These are phyloP conservation scores for Pyxicephalus adspersus DNA, from an alignment of 2,113 vertebrate species.

Conservation along the genomic window DNA sequence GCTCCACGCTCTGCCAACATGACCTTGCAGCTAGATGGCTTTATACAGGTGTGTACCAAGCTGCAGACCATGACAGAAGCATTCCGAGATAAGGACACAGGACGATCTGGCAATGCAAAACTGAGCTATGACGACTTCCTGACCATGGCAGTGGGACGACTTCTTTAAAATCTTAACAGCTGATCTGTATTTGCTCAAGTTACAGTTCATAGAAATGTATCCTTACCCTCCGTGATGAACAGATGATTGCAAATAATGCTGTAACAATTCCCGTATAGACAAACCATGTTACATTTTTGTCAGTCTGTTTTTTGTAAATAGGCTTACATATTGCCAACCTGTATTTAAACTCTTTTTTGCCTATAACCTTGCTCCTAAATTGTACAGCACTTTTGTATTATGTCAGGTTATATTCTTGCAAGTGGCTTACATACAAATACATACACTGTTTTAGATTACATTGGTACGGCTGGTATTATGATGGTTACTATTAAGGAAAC, in stretches of 20 bases:
- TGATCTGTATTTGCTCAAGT: not conserved
- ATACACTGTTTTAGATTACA: too few species aligned
- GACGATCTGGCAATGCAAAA: slow-evolving; percentile 75
- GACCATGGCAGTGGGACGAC: slow-evolving; percentile 76
- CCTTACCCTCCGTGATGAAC: slow-evolving; percentile 2
- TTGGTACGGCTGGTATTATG: too few species aligned
- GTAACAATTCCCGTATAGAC: not conserved
- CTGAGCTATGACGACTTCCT: slow-evolving; percentile 95
- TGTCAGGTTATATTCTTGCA: too few species aligned
- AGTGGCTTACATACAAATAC: too few species aligned
- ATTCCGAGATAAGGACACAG: slow-evolving; percentile 88
- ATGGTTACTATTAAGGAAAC: too few species aligned
- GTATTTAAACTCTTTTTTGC: not conserved
- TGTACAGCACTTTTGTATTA: too few species aligned
- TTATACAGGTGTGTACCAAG: slow-evolving; percentile 94
- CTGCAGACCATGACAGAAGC: slow-evolving; percentile 87
- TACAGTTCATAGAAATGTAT: not conserved
- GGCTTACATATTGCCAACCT: not conserved
- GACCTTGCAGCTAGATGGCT: slow-evolving; percentile 88
- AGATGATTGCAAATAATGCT: not conserved
- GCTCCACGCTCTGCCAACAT: slow-evolving; percentile 60
- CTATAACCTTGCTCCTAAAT: not conserved
- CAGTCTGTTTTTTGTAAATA: not conserved
- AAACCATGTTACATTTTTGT: not conserved
- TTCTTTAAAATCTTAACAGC: slow-evolving; percentile 77